Evolutionary conservation across 2,113 vertebrate species (phyloP), one percentile per base, ranked within the genome.

Genomic region (Litocranius walleri): DNA sequence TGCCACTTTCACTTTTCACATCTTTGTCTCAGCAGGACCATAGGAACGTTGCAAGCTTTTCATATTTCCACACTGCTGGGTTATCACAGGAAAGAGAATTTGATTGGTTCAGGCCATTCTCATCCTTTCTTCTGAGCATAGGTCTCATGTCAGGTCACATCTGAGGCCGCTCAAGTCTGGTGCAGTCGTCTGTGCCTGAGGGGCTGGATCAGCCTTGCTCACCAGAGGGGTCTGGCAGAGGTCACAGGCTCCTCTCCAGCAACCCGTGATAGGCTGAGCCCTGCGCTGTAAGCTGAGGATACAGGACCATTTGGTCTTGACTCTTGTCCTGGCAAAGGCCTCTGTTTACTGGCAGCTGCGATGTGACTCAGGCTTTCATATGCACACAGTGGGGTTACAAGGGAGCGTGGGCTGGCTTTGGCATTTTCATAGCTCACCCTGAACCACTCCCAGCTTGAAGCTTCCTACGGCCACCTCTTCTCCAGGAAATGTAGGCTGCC

Each of bases 171-270:
- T 48, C 50, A 56, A 45, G 64, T 77, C n/a, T 52, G 33, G 74
- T 9, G 29, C 43, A 16, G 0, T 14, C 0, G 0, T 57, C 57
- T n/a, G 6, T 25, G 43, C 23, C n/a, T 12, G 23, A 78, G 30
- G 17, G 36, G 30, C 33, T 85, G 64, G 48, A 19, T 54, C 11
- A 30, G 74, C 81, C 59, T 81, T 54, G 23, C 52, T 88, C 17
- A 25, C 29, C 33, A 25, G 21, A 54, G 74, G 85, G 29, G 36
- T 62, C 83, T 64, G 84, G 40, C 40, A 29, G 64, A 40, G 3
- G 19, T 11, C 23, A 80, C 0, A 81, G 88, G 8, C 62, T 54
- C 43, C 81, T 45, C 7, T 8, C 87, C 21, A 14, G 54, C 57
- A 62, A 2, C 64, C 29, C 88, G 40, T 21, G 36, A 14, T 19